These are phyloP conservation scores for Brachystomella parvula DNA, from an alignment of 1,140 invertebrate genomes.

Conservation along the genomic window DNA sequence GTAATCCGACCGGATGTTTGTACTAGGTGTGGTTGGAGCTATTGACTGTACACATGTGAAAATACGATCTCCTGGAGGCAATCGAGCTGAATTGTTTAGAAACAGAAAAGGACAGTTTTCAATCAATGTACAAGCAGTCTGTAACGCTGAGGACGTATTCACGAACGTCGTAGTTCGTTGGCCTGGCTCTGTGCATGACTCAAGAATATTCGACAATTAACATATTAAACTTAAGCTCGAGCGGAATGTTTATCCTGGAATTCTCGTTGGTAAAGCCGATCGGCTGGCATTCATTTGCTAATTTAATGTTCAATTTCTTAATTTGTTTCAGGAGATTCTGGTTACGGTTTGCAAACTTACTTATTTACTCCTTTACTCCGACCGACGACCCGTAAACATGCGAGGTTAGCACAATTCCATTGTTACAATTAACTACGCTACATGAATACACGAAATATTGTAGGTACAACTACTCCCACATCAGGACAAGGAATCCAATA, in stretches of 20 bases:
- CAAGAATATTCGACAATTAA: not conserved
- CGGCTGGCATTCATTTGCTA: not conserved
- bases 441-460: not conserved
- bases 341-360: not conserved
- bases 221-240: constrained; percentile 10
- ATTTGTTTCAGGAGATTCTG: constrained; percentile 3
- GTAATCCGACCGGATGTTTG: not conserved
- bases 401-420: not conserved
- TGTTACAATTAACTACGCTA: not conserved
- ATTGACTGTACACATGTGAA: constrained; percentile 40
- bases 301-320: constrained; percentile 1
- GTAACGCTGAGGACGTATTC: constrained; percentile 28
- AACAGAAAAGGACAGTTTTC: constrained; percentile 37
- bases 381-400: not conserved
- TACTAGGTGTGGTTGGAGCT: constrained; percentile 29
- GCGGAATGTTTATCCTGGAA: constrained; percentile 18
- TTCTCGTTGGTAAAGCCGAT: not conserved
- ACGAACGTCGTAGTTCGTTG: constrained; percentile 31
- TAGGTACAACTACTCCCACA: constrained; percentile 8
- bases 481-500: constrained; percentile 1
- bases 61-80: constrained; percentile 35
- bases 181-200: constrained; percentile 38
- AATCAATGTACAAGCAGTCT: constrained; percentile 38
- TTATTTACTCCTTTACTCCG: constrained; percentile 7
- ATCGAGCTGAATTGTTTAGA: constrained; percentile 37